Evolutionary conservation across 2,113 vertebrate species (phyloP).

Genomic region (Calidris pygmaea): DNA sequence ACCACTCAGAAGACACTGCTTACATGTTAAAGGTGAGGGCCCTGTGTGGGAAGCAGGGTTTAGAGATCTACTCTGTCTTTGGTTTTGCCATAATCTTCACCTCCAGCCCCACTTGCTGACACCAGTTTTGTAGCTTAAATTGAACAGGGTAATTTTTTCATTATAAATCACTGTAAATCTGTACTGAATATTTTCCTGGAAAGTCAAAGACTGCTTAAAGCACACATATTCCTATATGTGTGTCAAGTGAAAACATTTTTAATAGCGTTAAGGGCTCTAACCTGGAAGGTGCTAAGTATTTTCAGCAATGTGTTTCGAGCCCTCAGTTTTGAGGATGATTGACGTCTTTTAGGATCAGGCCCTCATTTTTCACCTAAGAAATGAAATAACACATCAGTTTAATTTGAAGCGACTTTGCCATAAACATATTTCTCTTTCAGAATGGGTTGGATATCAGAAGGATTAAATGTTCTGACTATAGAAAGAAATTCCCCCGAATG

Average conservation of each 20-base stretch:
- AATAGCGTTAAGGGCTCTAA: not conserved
- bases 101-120: not conserved
- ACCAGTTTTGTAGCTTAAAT: not conserved
- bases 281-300: conserved; percentile 23
- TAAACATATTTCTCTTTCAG: conserved; percentile 10
- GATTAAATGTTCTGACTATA: conserved; percentile 8
- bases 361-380: conserved; percentile 23
- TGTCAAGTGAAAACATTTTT: conserved; percentile 19
- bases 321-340: not conserved
- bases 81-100: not conserved
- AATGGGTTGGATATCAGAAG: conserved; percentile 30
- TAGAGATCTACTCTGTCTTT: not conserved
- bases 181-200: conserved; percentile 35
- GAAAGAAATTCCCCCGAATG: not conserved
- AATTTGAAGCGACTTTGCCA: conserved; percentile 50
- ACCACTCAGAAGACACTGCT: not conserved
- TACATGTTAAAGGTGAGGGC: not conserved
- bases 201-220: conserved; percentile 11
- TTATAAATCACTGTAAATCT: conserved; percentile 21
- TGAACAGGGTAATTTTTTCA: conserved; percentile 4
- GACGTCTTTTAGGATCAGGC: not conserved
- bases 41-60: not conserved
- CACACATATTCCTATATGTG: not conserved
- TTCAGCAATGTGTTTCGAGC: not conserved
- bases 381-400: conserved; percentile 33